phyloP scores from a whole-genome alignment of 2,797 vertebrate species.

The Sebastes minor region DNA sequence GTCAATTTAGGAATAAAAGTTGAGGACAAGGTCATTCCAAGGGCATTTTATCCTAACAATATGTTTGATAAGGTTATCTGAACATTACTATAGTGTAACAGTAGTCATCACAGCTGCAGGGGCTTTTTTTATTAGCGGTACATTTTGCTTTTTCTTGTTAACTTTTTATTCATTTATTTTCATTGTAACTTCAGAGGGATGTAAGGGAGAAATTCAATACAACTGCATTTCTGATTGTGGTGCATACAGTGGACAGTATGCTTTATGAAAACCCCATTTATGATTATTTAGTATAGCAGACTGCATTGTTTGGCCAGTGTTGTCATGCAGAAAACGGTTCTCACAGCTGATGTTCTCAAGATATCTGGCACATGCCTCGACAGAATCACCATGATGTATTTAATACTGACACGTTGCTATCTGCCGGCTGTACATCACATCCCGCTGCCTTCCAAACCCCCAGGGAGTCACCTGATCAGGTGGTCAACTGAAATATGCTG shows the following conservation, averaged over 20 bases:
- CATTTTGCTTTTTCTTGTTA: not conserved
- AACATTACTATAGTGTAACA: not conserved
- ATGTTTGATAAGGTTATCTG: not conserved
- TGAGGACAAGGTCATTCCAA: conserved; percentile 4
- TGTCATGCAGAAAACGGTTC: conserved; percentile 35
- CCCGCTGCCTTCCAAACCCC: conserved; percentile 18
- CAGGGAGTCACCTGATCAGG: conserved; percentile 46
- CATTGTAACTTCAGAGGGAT: conserved; percentile 18
- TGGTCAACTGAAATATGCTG: conserved; percentile 58
- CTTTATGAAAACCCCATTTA: conserved; percentile 5
- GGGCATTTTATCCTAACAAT: not conserved
- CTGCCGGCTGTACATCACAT: conserved; percentile 33
- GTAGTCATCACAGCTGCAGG: not conserved
- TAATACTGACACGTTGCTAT: conserved; percentile 16
- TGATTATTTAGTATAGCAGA: conserved; percentile 1
- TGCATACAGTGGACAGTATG: not conserved
- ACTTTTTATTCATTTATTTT: not conserved
- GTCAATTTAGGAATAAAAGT: not conserved
- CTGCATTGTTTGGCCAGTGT: conserved; percentile 19
- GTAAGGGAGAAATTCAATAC: not conserved
- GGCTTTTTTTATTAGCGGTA: not conserved
- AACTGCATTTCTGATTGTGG: not conserved
- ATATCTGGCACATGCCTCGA: conserved; percentile 19
- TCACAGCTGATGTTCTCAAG: conserved; percentile 27
- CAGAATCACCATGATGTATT: conserved; percentile 17